Evolutionary conservation across 2,797 vertebrate genomes (phyloP).

Genomic region (Sus cebifrons): DNA sequence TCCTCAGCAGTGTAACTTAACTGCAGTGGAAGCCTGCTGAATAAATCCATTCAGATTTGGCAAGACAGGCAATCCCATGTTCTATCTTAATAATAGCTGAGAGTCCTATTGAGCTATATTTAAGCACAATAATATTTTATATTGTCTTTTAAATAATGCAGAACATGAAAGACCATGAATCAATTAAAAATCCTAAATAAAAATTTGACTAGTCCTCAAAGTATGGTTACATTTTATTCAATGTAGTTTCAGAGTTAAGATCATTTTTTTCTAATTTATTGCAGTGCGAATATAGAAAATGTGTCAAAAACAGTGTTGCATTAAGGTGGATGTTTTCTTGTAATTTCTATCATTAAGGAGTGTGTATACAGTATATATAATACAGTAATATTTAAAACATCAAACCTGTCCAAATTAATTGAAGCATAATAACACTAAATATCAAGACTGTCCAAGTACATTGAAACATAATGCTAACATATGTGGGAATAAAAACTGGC

Average conservation of each 20-base stretch:
- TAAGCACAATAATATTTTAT: not conserved
- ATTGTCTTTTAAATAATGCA: not conserved
- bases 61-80: not conserved
- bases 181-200: constrained; percentile 4
- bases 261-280: constrained; percentile 31
- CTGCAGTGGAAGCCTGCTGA: not conserved
- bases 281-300: not conserved
- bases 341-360: not conserved
- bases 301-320: not conserved
- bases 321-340: constrained; percentile 14
- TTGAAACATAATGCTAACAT: constrained; percentile 36
- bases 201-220: not conserved
- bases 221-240: not conserved
- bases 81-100: not conserved
- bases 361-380: not conserved
- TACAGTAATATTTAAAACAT: constrained; percentile 7
- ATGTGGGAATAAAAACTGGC: not conserved
- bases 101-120: not conserved
- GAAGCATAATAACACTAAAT: constrained; percentile 30
- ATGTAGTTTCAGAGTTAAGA: not conserved
- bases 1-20: not conserved
- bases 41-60: not conserved
- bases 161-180: not conserved
- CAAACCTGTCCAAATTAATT: not conserved
- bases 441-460: constrained; percentile 1